Evolutionary conservation across 2,113 vertebrate species (phyloP).

Genomic region (Anolis carolinensis): DNA sequence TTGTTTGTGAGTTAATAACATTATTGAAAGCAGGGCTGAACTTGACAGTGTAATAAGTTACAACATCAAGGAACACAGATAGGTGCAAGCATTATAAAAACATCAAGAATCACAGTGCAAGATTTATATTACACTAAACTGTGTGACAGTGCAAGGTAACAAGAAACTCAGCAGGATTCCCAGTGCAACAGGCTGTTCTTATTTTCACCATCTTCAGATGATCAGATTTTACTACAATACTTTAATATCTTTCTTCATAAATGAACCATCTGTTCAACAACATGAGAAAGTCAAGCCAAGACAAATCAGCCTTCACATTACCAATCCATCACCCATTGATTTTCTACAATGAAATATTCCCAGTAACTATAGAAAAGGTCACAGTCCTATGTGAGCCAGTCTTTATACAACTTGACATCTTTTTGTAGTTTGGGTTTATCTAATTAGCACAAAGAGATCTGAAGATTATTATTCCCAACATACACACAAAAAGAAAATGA

Average conservation of each 20-base stretch:
- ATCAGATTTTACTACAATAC: conserved; percentile 60
- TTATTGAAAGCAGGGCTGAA: background rate
- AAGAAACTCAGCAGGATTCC: conserved; percentile 48
- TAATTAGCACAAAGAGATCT: conserved; percentile 13
- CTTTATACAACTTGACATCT: background rate
- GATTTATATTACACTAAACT: conserved; percentile 1
- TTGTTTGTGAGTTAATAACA: background rate
- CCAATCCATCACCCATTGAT: background rate
- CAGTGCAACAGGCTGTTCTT: conserved; percentile 54
- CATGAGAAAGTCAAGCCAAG: conserved; percentile 27
- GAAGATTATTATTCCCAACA: conserved; percentile 3
- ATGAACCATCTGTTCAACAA: conserved; percentile 68
- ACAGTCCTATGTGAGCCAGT: background rate
- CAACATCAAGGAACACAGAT: background rate
- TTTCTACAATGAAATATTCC: conserved; percentile 1
- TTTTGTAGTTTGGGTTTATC: conserved; percentile 14
- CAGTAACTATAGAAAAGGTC: background rate
- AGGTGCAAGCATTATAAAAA: background rate
- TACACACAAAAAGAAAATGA: conserved; percentile 18
- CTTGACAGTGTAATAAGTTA: conserved; percentile 2
- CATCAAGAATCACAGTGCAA: background rate
- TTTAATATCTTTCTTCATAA: conserved; percentile 61
- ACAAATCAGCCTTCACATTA: background rate
- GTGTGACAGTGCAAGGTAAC: conserved; percentile 29
- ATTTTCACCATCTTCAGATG: conserved; percentile 45